Base-by-base conservation (phyloP, 1,140 invertebrate species). In the Ditylenchus dipsaci region DNA sequence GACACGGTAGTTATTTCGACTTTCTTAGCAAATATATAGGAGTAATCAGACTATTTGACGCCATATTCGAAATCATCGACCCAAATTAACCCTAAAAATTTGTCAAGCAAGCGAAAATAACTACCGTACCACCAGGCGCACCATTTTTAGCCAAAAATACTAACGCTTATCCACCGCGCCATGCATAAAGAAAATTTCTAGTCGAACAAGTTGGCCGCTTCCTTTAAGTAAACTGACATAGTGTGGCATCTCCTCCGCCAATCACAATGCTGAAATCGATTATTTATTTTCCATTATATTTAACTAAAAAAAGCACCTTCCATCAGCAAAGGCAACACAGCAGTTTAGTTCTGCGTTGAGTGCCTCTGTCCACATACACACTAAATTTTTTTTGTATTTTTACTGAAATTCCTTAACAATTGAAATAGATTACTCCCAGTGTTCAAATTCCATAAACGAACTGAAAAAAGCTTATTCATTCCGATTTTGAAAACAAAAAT, bases 241-340 rank as follows among this genome's bases (percentile, higher is more conserved):
- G 49, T 21, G 73, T 78, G 7, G 76, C 75, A 33, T 76, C 19
- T 7, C 29, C 71, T 11, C 73, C 73, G 17, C 17, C 77, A 27
- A 78, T 63, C n/a, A 69, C 67, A 1, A 79, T 49, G 21, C 69
- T 76, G 15, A 53, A 53, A 53, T 3, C 15, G 43, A 13, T 11
- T 45, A 13, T 8, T 53, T 21, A 53, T 21, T 21, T 53, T 53
- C 15, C 15, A 53, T 53, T 53, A 26, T 53, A 26, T n/a, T n/a
- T 15, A 53, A 3, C 49, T 15, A 21, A 53, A 17, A 8, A 19
- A 26, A 53, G 33, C 42, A 72, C 73, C 49, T 74, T 64, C 72
- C 72, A 60, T 75, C 73, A 49, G 76, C 33, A 58, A 76, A 75
- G 7, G 57, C 73, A 42, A 79, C 75, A 43, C 73, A 75, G 17